Conservation (phyloP, 2,113 vertebrate genomes). For the Willisornis vidua region DNA sequence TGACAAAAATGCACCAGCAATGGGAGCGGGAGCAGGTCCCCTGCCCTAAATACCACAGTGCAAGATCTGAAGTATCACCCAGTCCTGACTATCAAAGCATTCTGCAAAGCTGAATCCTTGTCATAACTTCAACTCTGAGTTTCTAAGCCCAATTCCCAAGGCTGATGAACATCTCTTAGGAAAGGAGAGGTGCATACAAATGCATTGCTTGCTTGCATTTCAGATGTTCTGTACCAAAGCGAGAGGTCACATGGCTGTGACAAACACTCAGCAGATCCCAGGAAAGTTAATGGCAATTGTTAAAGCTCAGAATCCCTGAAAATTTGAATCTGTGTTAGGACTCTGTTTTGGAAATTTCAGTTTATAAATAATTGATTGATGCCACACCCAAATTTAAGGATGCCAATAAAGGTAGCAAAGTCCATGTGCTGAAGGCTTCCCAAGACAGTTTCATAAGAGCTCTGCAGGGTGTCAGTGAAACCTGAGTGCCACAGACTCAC, state of each 20-base stretch:
- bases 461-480: not conserved
- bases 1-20: not conserved
- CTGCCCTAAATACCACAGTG: not conserved
- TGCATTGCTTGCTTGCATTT: not conserved
- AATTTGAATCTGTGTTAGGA: not conserved
- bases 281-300: not conserved
- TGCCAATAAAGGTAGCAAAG: not conserved
- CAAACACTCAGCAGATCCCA: not conserved
- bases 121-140: not conserved
- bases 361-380: not conserved
- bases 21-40: not conserved
- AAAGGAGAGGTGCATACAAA: not conserved
- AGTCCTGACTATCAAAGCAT: not conserved
- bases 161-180: not conserved
- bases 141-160: not conserved
- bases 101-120: not conserved
- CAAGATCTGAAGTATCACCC: not conserved
- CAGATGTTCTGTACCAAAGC: not conserved
- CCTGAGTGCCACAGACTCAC: not conserved
- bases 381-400: not conserved
- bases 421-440: not conserved
- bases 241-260: not conserved
- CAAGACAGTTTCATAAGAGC: not conserved
- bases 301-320: not conserved
- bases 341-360: not conserved